Evolutionary conservation across 2,888 invertebrate species (phyloP), one percentile per base, ranked within the genome.

Genomic region (Salpingus planirostris): DNA sequence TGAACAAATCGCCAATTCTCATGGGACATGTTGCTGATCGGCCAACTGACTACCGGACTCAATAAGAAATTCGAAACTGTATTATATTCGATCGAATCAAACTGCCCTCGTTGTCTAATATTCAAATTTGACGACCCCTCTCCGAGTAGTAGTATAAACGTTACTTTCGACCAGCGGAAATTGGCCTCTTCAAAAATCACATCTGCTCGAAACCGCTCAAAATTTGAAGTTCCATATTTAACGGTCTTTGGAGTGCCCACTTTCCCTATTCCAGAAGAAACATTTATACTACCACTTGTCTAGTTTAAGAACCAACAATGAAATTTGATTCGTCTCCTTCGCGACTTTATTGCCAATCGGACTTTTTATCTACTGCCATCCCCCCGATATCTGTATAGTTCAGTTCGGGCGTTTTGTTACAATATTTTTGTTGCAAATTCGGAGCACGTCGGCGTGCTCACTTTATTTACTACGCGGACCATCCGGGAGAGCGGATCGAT

Each of bases 51-150:
- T 40, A 36, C 38, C 37, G 40, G 45, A 44, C 46, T 42, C 45
- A 37, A 43, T 46, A 50, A 46, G 44, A 40, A 46, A 42, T 36
- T 43, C 38, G 36, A 47, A 40, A 49, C 46, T 42, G 38, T 39
- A 51, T 52, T 51, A 46, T 46, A 42, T 46, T 47, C 43, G 36
- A 38, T 38, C 42, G 36, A 38, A 23, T 38, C 40, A 36, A 40
- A 27, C 31, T 30, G 15, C 11, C 21, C 23, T 29, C 15, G 25
- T 27, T 35, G 32, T 36, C 23, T 29, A 32, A 46, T 46, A 49
- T 47, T 49, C 46, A 47, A 47, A 49, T 49, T 46, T 41, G 43
- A 45, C 41, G 40, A 31, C 29, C 36, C 33, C 36, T n/a, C n/a
- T n/a, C n/a, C n/a, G n/a, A n/a, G n/a, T n/a, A n/a, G n/a, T n/a